Evolutionary conservation across 2,797 vertebrate genomes (phyloP).

Genomic region (Danio choprae): DNA sequence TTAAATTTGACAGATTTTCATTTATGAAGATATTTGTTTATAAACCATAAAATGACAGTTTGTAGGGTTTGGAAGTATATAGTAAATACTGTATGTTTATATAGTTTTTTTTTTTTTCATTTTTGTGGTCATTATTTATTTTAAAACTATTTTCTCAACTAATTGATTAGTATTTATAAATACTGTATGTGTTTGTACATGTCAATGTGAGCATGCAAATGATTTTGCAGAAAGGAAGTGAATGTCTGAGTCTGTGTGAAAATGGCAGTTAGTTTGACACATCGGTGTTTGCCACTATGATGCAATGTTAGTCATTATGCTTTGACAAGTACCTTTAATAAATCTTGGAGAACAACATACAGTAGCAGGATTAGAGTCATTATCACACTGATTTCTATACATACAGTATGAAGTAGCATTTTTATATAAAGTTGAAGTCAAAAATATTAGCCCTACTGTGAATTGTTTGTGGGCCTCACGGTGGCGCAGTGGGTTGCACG

Average conservation of each 20-base stretch:
- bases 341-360: conserved; percentile 2
- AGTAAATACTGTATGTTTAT: not conserved
- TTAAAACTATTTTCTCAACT: not conserved
- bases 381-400: not conserved
- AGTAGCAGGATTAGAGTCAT: not conserved
- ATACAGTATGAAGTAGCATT: not conserved
- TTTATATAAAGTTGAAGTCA: not conserved
- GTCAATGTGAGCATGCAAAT: not conserved
- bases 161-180: not conserved
- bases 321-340: conserved; percentile 42
- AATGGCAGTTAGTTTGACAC: conserved; percentile 51
- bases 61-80: not conserved
- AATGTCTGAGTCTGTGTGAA: not conserved
- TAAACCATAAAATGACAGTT: not conserved
- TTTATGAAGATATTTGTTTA: not conserved
- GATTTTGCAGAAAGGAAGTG: conserved; percentile 5
- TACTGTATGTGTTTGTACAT: not conserved
- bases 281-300: conserved; percentile 43
- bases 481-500: no score
- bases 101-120: no score
- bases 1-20: not conserved
- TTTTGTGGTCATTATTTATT: not conserved
- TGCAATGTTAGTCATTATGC: conserved; percentile 22
- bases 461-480: not conserved
- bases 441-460: not conserved